These are phyloP conservation scores for Xenus cinereus DNA, from an alignment of 2,113 vertebrate species.

Conservation along the genomic window DNA sequence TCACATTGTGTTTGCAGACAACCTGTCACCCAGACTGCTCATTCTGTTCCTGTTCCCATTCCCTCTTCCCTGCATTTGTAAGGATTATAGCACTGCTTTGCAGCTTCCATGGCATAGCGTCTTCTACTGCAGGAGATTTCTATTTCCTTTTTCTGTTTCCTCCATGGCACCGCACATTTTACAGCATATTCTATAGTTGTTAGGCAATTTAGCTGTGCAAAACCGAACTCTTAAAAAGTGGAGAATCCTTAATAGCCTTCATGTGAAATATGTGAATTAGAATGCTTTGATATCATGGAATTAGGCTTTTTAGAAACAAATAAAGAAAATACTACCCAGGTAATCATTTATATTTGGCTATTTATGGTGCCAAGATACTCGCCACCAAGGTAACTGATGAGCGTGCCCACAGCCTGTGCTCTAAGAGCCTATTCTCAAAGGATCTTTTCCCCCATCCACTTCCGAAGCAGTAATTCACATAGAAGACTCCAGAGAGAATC, in stretches of 20 bases:
- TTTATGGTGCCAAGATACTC: background rate
- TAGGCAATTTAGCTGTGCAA: background rate
- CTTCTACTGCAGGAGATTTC: background rate
- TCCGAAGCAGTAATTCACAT: background rate
- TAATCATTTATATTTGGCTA: background rate
- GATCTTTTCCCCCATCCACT: background rate
- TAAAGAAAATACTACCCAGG: background rate
- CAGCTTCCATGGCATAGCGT: background rate
- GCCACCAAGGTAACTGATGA: background rate
- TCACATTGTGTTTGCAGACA: background rate
- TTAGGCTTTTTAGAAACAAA: background rate
- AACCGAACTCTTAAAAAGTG: background rate
- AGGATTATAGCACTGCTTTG: background rate
- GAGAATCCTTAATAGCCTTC: background rate
- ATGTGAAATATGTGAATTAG: background rate
- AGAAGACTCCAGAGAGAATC: background rate
- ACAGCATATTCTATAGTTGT: background rate
- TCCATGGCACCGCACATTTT: background rate
- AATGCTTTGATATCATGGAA: background rate
- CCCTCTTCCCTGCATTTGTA: background rate
- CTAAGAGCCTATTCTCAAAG: background rate
- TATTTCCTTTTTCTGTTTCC: background rate
- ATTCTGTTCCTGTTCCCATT: background rate
- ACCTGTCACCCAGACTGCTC: background rate
- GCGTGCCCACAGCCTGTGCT: background rate